Percentiles rank a stretch among this genome's conserved stretches.
phyloP scores from a whole-genome alignment of 2,888 invertebrate species.

The Artemia sp. region DNA sequence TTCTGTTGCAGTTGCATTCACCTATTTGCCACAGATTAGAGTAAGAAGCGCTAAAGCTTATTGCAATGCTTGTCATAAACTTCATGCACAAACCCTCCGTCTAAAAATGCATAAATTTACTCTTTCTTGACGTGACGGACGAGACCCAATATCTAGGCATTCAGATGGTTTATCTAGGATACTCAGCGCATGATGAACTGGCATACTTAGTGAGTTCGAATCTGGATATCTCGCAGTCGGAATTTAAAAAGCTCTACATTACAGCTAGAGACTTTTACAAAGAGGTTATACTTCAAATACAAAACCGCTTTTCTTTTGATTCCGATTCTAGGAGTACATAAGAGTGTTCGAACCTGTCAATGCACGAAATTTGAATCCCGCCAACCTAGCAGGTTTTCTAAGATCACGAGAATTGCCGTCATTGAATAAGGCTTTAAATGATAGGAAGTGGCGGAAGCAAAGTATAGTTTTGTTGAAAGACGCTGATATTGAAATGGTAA shows the following conservation, averaged over 20 bases:
- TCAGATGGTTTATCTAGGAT: too few species aligned
- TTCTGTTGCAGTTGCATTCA: background rate
- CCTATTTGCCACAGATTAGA: background rate
- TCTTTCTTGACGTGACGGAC: background rate
- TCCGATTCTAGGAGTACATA: background rate
- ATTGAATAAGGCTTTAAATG: too few species aligned
- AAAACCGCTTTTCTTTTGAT: background rate
- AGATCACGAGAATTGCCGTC: too few species aligned
- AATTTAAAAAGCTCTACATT: background rate
- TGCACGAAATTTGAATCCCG: too few species aligned
- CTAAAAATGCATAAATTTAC: background rate
- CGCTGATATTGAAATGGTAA: too few species aligned
- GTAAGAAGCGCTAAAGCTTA: background rate
- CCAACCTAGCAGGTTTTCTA: too few species aligned
- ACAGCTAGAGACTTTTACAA: constrained; percentile 7
- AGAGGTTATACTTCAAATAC: background rate
- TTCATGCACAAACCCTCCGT: background rate
- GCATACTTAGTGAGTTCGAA: too few species aligned
- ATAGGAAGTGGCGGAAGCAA: too few species aligned
- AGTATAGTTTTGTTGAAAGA: too few species aligned
- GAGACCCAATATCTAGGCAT: background rate
- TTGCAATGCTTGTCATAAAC: background rate
- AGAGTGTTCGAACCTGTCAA: background rate
- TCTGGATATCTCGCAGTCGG: background rate
- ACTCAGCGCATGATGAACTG: too few species aligned